phyloP scores from a whole-genome alignment of 1,140 invertebrate genomes.

The Asobara japonica region DNA sequence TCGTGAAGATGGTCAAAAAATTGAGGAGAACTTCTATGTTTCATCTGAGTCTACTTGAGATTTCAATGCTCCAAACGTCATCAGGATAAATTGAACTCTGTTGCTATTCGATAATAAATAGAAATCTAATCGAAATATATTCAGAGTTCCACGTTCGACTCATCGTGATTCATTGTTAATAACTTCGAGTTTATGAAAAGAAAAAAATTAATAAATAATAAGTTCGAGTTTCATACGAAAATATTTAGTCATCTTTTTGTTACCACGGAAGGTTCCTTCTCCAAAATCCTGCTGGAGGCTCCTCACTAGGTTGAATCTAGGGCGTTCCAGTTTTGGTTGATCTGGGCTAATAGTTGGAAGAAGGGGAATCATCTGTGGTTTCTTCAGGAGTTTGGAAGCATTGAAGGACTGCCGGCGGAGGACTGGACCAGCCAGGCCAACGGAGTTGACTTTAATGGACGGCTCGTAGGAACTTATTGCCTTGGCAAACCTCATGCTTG shows the following conservation, averaged over 20 bases:
- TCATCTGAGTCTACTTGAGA: too few species aligned
- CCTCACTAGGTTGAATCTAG: not conserved
- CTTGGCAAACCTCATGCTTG: slow-evolving; percentile 51
- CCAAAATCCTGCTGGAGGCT: not conserved
- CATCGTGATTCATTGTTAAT: too few species aligned
- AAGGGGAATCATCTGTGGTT: not conserved
- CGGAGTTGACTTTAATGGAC: slow-evolving; percentile 22
- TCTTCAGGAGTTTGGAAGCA: slow-evolving; percentile 22
- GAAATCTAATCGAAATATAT: too few species aligned
- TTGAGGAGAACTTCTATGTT: too few species aligned
- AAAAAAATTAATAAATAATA: too few species aligned
- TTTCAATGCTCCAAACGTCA: too few species aligned
- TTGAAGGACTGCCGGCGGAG: slow-evolving; percentile 22
- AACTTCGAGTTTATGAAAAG: too few species aligned
- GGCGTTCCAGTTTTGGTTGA: not conserved
- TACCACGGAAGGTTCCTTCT: not conserved
- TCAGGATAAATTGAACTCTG: too few species aligned
- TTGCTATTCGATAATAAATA: too few species aligned
- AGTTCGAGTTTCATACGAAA: not conserved
- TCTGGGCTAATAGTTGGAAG: not conserved
- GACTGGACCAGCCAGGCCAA: not conserved
- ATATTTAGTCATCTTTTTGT: not conserved
- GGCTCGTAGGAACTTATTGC: slow-evolving; percentile 49
- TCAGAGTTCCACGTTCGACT: too few species aligned
- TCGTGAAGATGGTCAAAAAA: too few species aligned